Evolutionary conservation across 1,140 invertebrate species (phyloP).

Genomic region (Brachionus calyciflorus): DNA sequence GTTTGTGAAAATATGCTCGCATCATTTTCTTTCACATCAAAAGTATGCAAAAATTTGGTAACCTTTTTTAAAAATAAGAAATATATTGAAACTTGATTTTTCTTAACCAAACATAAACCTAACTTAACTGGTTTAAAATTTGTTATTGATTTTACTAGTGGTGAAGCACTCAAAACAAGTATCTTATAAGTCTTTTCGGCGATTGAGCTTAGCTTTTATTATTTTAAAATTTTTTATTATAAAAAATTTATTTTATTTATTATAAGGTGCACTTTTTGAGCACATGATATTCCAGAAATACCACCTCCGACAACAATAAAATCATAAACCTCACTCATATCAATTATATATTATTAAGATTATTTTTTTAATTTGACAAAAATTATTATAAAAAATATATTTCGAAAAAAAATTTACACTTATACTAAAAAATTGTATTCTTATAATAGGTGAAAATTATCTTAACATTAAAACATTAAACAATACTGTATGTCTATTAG

Average conservation of each 20-base stretch:
- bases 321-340: constrained; percentile 24
- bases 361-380: neutral
- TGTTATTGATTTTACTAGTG: constrained; percentile 15
- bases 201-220: neutral
- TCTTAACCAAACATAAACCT: neutral
- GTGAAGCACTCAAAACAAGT: constrained; percentile 6
- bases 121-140: constrained; percentile 32
- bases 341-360: neutral
- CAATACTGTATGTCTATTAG: too few relatives aligned
- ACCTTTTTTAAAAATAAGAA: too few relatives aligned
- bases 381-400: neutral
- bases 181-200: neutral
- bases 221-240: neutral
- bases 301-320: constrained; percentile 37
- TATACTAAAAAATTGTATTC: too few relatives aligned
- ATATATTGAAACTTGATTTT: too few relatives aligned
- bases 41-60: constrained; percentile 22
- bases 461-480: too few relatives aligned
- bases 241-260: neutral
- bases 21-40: constrained; percentile 32
- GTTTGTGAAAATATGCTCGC: neutral
- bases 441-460: too few relatives aligned
- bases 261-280: constrained; percentile 7
- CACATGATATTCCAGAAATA: constrained; percentile 37
- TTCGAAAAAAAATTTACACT: too few relatives aligned